phyloP scores from a whole-genome alignment of 2,888 invertebrate species.

The Neria commutata region DNA sequence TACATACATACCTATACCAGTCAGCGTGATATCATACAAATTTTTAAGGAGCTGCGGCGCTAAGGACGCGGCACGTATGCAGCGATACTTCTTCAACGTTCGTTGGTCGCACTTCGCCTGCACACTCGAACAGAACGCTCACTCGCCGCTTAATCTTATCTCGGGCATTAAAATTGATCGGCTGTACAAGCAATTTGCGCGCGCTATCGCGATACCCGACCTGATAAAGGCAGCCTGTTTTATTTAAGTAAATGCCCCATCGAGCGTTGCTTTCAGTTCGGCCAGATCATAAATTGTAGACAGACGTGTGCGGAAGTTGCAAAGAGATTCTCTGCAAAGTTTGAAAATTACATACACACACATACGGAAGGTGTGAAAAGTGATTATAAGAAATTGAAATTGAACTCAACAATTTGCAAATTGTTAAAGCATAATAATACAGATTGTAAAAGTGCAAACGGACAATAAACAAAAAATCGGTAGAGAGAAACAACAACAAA shows the following conservation, averaged over 20 bases:
- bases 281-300: slow-evolving; percentile 38
- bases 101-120: background rate
- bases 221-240: slow-evolving; percentile 25
- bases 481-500: background rate
- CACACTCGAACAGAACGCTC: background rate
- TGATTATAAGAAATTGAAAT: background rate
- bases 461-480: background rate
- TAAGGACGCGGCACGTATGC: too few relatives aligned
- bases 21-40: too few relatives aligned
- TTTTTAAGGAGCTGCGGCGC: too few relatives aligned
- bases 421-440: background rate
- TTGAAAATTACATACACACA: slow-evolving; percentile 14
- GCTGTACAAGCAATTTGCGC: slow-evolving; percentile 51
- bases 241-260: slow-evolving; percentile 43
- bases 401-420: background rate
- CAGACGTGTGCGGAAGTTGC: slow-evolving; percentile 36
- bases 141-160: slow-evolving; percentile 43
- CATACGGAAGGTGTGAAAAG: background rate
- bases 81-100: background rate
- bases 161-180: slow-evolving; percentile 42
- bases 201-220: slow-evolving; percentile 46
- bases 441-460: background rate
- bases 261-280: slow-evolving; percentile 40
- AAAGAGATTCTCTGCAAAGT: slow-evolving; percentile 6
- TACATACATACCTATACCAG: too few relatives aligned